Conservation (phyloP, 2,113 vertebrate species). For the Toxotes chatareus region DNA sequence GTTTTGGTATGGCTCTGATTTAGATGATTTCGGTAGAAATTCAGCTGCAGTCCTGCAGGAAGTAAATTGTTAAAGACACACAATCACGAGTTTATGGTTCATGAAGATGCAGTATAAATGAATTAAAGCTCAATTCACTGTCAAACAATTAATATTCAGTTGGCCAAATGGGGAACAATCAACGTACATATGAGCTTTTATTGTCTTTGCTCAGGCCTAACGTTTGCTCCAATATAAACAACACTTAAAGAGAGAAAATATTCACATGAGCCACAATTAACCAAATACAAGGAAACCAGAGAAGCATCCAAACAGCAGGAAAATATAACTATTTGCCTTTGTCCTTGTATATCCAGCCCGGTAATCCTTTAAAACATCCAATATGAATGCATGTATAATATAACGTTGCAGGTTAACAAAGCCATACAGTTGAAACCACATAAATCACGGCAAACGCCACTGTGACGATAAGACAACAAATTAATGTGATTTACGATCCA, state of each 20-base stretch:
- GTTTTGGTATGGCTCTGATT: neutral
- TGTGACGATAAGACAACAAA: slow-evolving; percentile 88
- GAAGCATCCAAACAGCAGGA: slow-evolving; percentile 34
- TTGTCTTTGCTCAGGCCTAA: neutral
- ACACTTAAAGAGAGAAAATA: neutral
- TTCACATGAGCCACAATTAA: neutral
- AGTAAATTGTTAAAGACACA: neutral
- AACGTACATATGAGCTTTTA: slow-evolving; percentile 1
- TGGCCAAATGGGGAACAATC: slow-evolving; percentile 17
- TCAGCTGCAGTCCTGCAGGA: neutral
- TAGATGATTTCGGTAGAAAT: neutral
- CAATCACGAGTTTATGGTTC: neutral
- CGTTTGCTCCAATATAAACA: neutral
- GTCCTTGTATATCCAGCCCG: slow-evolving; percentile 28
- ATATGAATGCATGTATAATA: slow-evolving; percentile 72
- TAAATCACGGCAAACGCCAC: slow-evolving; percentile 87
- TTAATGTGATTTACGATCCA: slow-evolving; percentile 94
- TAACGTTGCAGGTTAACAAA: slow-evolving; percentile 80
- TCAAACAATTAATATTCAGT: neutral
- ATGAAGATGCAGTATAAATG: neutral
- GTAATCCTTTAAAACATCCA: slow-evolving; percentile 51
- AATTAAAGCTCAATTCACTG: neutral
- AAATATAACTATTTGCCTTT: slow-evolving; percentile 49
- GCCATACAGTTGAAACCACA: slow-evolving; percentile 87
- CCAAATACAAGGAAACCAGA: neutral